phyloP scores from a whole-genome alignment of 2,888 invertebrate species.

The Harmothoe impar region DNA sequence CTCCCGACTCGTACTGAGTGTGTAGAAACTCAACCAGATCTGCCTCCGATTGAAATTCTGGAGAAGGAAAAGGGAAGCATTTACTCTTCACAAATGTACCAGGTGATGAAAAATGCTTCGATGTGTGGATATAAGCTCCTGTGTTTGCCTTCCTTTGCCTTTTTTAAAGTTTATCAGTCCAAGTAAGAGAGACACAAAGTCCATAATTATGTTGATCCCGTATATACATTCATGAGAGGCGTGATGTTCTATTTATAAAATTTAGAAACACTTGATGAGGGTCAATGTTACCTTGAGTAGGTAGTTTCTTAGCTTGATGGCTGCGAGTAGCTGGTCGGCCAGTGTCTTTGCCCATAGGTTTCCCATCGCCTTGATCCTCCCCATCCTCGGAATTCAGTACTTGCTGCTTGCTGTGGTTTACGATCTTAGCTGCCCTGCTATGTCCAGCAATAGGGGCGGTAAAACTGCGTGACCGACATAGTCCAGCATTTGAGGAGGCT shows the following conservation, averaged over 20 bases:
- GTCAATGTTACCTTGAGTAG: not conserved
- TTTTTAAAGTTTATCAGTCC: too few species aligned
- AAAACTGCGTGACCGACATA: constrained; percentile 30
- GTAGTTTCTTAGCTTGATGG: not conserved
- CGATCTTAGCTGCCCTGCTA: constrained; percentile 41
- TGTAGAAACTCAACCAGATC: constrained; percentile 13
- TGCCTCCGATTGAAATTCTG: constrained; percentile 12
- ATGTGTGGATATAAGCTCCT: too few species aligned
- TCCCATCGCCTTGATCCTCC: not conserved
- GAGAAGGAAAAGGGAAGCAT: not conserved
- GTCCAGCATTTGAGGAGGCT: not conserved
- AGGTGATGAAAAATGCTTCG: not conserved
- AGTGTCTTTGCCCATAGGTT: not conserved
- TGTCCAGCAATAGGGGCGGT: not conserved
- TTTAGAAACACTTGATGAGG: not conserved
- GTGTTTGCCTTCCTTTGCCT: too few species aligned
- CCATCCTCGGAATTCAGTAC: not conserved
- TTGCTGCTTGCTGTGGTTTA: constrained; percentile 11
- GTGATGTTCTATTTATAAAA: too few species aligned
- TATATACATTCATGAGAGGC: too few species aligned
- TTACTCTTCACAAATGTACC: not conserved
- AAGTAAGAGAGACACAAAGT: too few species aligned
- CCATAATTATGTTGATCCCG: too few species aligned
- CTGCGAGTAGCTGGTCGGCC: not conserved
- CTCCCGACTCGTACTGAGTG: not conserved